Base-by-base conservation (phyloP, 2,888 invertebrate genomes). In the Mechanitis messenoides region DNA sequence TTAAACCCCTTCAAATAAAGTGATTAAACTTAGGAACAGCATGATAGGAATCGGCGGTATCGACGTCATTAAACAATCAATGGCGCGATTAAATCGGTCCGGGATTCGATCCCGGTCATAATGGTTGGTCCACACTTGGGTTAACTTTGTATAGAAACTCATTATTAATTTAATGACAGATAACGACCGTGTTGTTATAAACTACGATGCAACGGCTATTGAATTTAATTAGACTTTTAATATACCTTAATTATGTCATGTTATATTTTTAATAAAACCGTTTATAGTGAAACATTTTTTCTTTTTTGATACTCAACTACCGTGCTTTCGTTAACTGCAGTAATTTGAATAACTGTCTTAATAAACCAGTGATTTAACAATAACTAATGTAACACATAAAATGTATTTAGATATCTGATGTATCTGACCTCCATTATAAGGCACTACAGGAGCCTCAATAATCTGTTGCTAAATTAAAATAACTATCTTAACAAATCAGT, bases 31-130 rank as follows among this genome's bases (percentile, higher is more conserved):
- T 53, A 63, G 61, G 68, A 67, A 65, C 68, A 64, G 68, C 64
- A 65, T 59, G 66, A 72, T 72, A 65, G 69, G 62, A 63, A 70
- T 69, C 72, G 63, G 61, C 62, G 68, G 67, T 60, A 64, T 68
- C 66, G 63, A 62, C 66, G 69, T 68, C 71, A 68, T 71, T 69
- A 69, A 69, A 69, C 66, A 77, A 77, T 79, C 78, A 77, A 79
- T 78, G 75, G 72, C 59, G 66, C 73, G 72, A 72, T 74, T 73
- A 75, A 74, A 72, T 72, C 69, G 66, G 67, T 61, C 61, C 71
- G 67, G 68, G 66, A 71, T 68, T 74, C 73, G 73, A 75, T 71
- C 73, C 72, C 66, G 69, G 61, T 66, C 72, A 69, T 72, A 69
- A 73, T 73, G 66, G 72, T 69, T 61, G 72, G 59, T 65, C 60